Evolutionary conservation across 2,888 invertebrate species (phyloP).

Genomic region (Torymus aiolomorphi): DNA sequence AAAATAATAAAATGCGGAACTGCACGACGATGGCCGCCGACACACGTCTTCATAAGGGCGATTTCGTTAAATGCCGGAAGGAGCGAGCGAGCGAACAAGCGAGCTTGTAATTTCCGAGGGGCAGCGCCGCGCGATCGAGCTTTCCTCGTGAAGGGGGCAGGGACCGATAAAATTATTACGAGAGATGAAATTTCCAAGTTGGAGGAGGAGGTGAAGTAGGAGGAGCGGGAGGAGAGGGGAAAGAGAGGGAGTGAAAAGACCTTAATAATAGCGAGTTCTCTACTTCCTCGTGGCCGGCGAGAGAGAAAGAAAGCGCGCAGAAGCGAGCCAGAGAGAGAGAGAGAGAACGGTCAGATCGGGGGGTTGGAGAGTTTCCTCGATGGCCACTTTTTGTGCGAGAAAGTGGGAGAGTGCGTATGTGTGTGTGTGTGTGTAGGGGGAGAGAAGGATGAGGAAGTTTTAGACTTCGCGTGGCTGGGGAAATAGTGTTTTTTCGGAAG

Average conservation of each 20-base stretch:
- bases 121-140: no score
- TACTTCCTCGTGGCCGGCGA: constrained; percentile 67
- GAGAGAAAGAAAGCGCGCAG: constrained; percentile 58
- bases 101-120: not conserved
- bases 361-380: constrained; percentile 22
- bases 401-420: no score
- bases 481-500: no score
- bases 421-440: no score
- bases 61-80: constrained; percentile 32
- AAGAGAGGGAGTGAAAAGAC: constrained; percentile 63
- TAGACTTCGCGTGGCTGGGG: no score
- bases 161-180: constrained; percentile 68
- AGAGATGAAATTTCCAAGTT: constrained; percentile 73
- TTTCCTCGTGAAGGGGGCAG: constrained; percentile 28
- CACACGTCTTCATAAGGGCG: constrained; percentile 29
- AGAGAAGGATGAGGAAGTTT: no score
- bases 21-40: not conserved
- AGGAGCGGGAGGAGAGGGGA: constrained; percentile 48
- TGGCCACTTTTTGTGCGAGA: constrained; percentile 59
- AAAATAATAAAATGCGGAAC: constrained; percentile 19
- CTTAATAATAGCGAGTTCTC: constrained; percentile 73
- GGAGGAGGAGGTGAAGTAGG: constrained; percentile 35
- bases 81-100: not conserved
- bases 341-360: constrained; percentile 44
- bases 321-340: constrained; percentile 54